Percentiles rank a stretch among this genome's conserved stretches.
Evolutionary conservation across 2,888 invertebrate genomes (phyloP).

Genomic region (Phalera bucephala): DNA sequence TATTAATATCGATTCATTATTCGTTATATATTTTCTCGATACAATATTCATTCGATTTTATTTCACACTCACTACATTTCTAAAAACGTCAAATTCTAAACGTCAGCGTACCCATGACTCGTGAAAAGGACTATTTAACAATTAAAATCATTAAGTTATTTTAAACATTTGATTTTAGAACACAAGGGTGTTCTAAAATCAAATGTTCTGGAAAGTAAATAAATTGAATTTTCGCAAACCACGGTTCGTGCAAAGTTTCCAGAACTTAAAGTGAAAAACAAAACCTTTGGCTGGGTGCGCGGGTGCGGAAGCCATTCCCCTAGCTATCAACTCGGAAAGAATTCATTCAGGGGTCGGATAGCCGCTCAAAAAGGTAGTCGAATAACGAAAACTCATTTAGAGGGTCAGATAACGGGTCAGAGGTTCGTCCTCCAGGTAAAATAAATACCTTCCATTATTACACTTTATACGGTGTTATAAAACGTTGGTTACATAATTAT

Average conservation of each 20-base stretch:
- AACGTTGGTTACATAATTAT: neutral
- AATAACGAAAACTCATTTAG: constrained; percentile 37
- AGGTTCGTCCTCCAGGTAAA: neutral
- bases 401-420: constrained; percentile 14
- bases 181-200: too few species aligned
- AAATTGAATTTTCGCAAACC: too few species aligned
- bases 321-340: constrained; percentile 27
- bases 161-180: too few species aligned
- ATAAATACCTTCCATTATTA: neutral
- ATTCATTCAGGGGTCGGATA: constrained; percentile 30
- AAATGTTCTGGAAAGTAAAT: too few species aligned
- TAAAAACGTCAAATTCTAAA: too few species aligned
- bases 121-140: too few species aligned
- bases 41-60: too few species aligned
- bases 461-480: neutral
- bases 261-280: neutral
- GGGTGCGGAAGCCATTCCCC: constrained; percentile 20
- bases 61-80: too few species aligned
- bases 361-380: constrained; percentile 23
- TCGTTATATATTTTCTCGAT: too few species aligned
- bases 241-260: neutral
- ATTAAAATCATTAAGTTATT: too few species aligned
- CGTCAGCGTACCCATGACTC: too few species aligned
- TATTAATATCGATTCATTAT: too few species aligned
- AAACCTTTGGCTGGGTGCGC: neutral